Evolutionary conservation across 2,888 invertebrate genomes (phyloP), one percentile per base, ranked within the genome.

Genomic region (Chydorus sphaericus): DNA sequence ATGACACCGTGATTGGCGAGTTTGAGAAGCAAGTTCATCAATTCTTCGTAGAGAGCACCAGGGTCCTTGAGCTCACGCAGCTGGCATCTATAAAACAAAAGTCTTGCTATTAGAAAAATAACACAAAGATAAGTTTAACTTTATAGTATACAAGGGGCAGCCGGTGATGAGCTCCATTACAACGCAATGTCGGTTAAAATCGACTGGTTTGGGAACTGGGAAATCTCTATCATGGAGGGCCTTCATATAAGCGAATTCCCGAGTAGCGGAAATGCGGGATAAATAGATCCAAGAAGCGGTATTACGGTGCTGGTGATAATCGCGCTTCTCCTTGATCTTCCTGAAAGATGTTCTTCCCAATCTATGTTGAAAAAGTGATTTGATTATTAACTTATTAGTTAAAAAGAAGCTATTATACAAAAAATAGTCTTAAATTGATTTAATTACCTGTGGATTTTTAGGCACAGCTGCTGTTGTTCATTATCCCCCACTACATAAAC

Each of bases 181-280:
- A 57, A 99, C 86, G 66, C 94, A 92, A 70, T 99, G 97, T 30
- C 80, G 62, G 70, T 94, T 98, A 63, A 85, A 88, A 70, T 94
- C 96, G 10, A 94, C 78, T 0, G 98, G 96, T 65, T 83, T 82
- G 0, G 98, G 98, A 0, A 98, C 91, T 0, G 96, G 93, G 69
- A 99, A 96, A 11, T 81, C 85, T 61, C 91, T 74, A 4, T 91
- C 86, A 63, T 89, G 76, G 28, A 98, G 71, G 0, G 93, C 94
- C 69, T 88, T 90, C 91, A 98, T 89, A 68, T 93, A 98, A 0
- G 94, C 91, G 73, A 86, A 98, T 73, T 98, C 98, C 73, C 94
- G 90, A 2, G 90, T 87, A 0, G 98, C 98, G 0, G 98, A 94
- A 62, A 98, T 83, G 57, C 96, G 78, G 0, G 96, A 93, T 54